phyloP scores from a whole-genome alignment of 2,797 vertebrate species.

The Odontamblyopus rebecca region DNA sequence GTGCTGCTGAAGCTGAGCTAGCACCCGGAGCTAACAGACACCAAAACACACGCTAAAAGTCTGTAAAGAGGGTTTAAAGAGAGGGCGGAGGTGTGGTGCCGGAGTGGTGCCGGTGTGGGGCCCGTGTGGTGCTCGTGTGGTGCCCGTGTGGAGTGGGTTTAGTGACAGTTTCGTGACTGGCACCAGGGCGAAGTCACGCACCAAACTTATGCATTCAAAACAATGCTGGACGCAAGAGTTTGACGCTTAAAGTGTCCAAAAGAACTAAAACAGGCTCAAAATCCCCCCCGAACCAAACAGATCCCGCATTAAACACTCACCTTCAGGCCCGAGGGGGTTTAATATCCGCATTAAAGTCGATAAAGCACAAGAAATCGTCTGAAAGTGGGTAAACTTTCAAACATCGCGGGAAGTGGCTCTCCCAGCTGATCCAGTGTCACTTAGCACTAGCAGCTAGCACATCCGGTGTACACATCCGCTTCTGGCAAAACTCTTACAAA shows the following conservation, averaged over 20 bases:
- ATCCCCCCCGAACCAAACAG: not conserved
- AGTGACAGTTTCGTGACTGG: no score
- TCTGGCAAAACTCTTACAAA: not conserved
- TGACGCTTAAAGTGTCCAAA: not conserved
- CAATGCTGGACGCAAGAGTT: not conserved
- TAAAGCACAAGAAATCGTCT: not conserved
- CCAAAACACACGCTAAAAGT: not conserved
- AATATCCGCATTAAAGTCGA: not conserved
- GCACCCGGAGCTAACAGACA: not conserved
- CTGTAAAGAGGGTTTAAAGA: no score
- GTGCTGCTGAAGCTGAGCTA: not conserved
- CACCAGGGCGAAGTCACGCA: not conserved
- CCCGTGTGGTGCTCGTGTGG: no score
- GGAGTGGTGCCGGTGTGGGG: not conserved
- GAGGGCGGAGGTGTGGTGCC: not conserved
- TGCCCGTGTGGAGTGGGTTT: no score
- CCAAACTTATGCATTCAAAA: not conserved
- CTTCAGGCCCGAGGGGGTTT: not conserved
- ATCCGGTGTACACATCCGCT: slow-evolving; percentile 2
- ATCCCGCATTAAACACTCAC: not conserved
- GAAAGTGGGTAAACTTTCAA: not conserved
- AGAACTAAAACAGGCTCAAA: not conserved
- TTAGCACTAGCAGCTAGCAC: slow-evolving; percentile 2
- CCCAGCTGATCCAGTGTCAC: not conserved
- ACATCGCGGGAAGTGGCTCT: not conserved